Conservation (phyloP, 2,797 vertebrate species). For the Lacerta viridis region DNA sequence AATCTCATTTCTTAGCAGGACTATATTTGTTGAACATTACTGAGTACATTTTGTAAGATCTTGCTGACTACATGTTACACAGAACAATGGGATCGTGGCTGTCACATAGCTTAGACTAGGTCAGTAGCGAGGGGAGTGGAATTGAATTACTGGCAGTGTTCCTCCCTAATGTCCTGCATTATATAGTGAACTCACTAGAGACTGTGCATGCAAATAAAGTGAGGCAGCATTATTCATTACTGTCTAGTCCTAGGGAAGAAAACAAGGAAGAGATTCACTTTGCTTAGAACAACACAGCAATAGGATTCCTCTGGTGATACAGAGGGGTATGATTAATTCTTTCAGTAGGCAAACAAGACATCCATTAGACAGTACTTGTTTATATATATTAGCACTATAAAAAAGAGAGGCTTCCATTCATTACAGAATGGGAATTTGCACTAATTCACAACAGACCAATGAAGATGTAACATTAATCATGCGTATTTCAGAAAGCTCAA, state of each 20-base stretch:
- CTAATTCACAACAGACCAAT: constrained; percentile 40
- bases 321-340: constrained; percentile 61
- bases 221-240: constrained; percentile 50
- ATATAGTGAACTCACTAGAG: constrained; percentile 35
- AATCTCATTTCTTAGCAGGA: not conserved
- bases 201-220: not conserved
- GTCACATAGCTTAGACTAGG: not conserved
- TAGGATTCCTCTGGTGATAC: constrained; percentile 61
- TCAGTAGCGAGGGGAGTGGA: not conserved
- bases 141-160: constrained; percentile 23
- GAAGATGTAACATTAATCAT: constrained; percentile 52
- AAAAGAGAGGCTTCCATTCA: constrained; percentile 51
- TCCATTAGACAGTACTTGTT: constrained; percentile 51
- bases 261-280: constrained; percentile 59
- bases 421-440: constrained; percentile 39
- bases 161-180: not conserved
- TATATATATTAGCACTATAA: constrained; percentile 32
- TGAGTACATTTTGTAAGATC: not conserved
- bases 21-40: not conserved
- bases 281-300: constrained; percentile 58
- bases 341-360: constrained; percentile 52
- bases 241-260: constrained; percentile 52
- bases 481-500: constrained; percentile 40
- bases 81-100: constrained; percentile 12
- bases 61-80: not conserved